Evolutionary conservation across 2,888 invertebrate genomes (phyloP).

Genomic region (Synanthedon tipuliformis): DNA sequence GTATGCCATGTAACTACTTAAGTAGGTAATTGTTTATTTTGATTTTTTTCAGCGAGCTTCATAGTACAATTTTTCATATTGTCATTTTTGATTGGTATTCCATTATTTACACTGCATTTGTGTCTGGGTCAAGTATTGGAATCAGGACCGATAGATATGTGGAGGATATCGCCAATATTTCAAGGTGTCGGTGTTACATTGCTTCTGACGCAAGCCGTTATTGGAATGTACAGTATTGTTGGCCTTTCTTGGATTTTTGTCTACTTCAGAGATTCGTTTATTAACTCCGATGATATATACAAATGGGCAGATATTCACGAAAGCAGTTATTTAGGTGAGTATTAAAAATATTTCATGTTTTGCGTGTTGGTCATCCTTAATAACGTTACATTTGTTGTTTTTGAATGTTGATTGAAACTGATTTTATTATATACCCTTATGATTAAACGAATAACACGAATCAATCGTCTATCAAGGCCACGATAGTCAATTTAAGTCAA

Average conservation of each 20-base stretch:
- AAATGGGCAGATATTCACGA: conserved; percentile 84
- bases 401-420: no score
- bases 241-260: conserved; percentile 93
- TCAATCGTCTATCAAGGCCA: not conserved
- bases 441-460: no score
- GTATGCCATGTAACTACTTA: not conserved
- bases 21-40: not conserved
- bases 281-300: conserved; percentile 81
- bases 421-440: no score
- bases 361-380: no score
- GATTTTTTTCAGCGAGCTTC: conserved; percentile 77
- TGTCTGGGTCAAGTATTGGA: conserved; percentile 87
- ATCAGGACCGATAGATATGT: conserved; percentile 91
- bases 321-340: conserved; percentile 75
- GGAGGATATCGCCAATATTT: conserved; percentile 92
- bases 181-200: conserved; percentile 89
- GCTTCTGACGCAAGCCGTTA: conserved; percentile 80
- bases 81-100: conserved; percentile 84
- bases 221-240: conserved; percentile 88
- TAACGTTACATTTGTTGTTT: no score
- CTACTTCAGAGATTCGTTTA: conserved; percentile 88
- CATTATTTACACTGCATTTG: conserved; percentile 85
- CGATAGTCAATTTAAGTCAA: conserved; percentile 18
- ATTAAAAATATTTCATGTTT: no score
- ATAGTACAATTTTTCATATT: conserved; percentile 88